These are phyloP conservation scores for Chrysogorgia sp. DNA, from an alignment of 92 coral and sea anemone genomes.

Conservation along the genomic window DNA sequence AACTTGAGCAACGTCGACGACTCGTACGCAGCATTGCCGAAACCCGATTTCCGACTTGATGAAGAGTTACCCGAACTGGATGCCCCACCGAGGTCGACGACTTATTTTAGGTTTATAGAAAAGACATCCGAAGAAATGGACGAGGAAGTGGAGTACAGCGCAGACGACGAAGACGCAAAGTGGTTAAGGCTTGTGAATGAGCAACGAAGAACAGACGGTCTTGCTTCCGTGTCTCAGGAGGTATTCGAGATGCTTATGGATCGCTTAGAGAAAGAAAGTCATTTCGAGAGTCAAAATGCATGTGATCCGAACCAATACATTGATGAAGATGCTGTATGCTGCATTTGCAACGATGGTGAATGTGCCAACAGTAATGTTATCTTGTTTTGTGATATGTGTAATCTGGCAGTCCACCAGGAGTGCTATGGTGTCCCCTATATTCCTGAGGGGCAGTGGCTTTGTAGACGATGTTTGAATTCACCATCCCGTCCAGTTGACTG, in stretches of 20 bases:
- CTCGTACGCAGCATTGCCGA: constrained; percentile 65
- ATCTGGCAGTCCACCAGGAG: constrained; percentile 98
- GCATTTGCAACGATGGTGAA: constrained; percentile 98
- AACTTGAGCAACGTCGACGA: constrained; percentile 57
- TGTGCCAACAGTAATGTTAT: constrained; percentile 98
- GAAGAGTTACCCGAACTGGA: constrained; percentile 76
- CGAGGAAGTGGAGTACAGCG: constrained; percentile 96
- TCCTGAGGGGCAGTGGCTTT: constrained; percentile 99
- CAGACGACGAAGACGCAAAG: constrained; percentile 95
- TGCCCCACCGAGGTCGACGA: constrained; percentile 91
- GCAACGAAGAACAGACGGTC: constrained; percentile 82
- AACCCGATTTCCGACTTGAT: constrained; percentile 59
- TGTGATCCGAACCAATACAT: constrained; percentile 99
- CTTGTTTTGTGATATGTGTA: constrained; percentile 98
- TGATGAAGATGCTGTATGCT: constrained; percentile 99
- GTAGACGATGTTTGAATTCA: constrained; percentile 96
- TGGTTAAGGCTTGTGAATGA: constrained; percentile 94
- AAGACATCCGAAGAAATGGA: constrained; percentile 97
- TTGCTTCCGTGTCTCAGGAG: constrained; percentile 98
- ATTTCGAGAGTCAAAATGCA: constrained; percentile 94
- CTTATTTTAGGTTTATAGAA: constrained; percentile 97
- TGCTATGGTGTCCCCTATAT: constrained; percentile 99
- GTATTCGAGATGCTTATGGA: constrained; percentile 97
- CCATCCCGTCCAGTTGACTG: constrained; percentile 98
- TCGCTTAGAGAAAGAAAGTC: constrained; percentile 93